Base-by-base conservation (phyloP, 2,797 vertebrate species). In the Allobates femoralis region DNA sequence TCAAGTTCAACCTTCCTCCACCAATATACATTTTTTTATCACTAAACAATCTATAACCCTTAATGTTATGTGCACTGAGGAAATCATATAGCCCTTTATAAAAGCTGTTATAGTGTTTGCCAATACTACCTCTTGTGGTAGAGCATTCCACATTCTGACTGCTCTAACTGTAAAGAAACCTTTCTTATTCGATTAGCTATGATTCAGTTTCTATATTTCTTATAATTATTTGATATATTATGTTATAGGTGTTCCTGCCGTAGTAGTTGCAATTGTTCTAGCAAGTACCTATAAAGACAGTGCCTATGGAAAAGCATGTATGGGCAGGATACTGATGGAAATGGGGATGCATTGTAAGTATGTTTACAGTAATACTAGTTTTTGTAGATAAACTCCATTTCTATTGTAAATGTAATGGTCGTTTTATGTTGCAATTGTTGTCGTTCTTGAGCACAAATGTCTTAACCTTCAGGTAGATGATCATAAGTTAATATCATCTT, bases 331-430 rank as follows among this genome's bases (percentile, higher is more conserved):
- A 85, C 50, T 46, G 86, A 90, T 0, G 94, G 92, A 1, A 91
- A 95, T 83, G 94, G 90, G 34, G 95, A 96, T 0, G 93, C 96
- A 87, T 97, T 99, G 98, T 99, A 91, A 96, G 97, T 97, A 91
- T 73, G 41, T 19, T 23, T 21, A 41, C 41, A 19, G 2, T 18
- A 46, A 1, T 23, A 32, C 30, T 19, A 7, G 18, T 85, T 89
- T 82, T 6, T 50, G 21, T n/a, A 41, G 3, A 46, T 0, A 30
- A 69, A 46, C 28, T 23, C 11, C 32, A 23, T 19, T 6, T 41
- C 2, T 64, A 30, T 64, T 14, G 3, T 30, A 66, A 66, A 18
- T 32, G 64, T 5, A 18, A 15, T 66, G 64, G 64, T 32, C 6
- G 1, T 62, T 62, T 62, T 3, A 3, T 66, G 15, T 32, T 15